Conservation (phyloP, 2,113 vertebrate species). For the Suricata suricatta region DNA sequence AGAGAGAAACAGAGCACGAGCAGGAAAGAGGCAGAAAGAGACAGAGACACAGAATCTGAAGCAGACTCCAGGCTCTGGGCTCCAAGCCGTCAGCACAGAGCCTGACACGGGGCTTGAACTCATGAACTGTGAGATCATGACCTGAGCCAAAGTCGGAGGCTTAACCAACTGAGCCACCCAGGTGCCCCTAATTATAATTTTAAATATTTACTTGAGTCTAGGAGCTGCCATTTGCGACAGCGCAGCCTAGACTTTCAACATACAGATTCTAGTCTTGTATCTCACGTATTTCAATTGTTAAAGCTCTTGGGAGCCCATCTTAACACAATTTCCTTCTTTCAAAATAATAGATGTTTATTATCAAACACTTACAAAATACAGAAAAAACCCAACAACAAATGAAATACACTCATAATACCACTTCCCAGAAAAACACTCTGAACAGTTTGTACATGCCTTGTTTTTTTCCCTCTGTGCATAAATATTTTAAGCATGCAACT, state of each 20-base stretch:
- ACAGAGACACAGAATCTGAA: not conserved
- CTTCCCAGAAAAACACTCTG: not conserved
- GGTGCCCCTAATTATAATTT: not conserved
- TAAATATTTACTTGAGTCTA: not conserved
- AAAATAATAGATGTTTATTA: slow-evolving; percentile 43
- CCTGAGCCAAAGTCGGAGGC: not conserved
- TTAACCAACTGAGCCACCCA: not conserved
- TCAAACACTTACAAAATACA: slow-evolving; percentile 24
- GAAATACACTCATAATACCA: not conserved
- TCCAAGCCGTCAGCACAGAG: not conserved
- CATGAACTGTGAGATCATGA: not conserved
- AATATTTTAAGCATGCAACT: slow-evolving; percentile 70
- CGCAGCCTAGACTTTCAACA: not conserved
- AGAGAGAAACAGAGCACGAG: not conserved
- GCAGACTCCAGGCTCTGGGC: not conserved
- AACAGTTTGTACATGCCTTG: not conserved
- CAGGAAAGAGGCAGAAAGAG: not conserved
- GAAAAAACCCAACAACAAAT: not conserved
- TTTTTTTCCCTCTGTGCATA: not conserved
- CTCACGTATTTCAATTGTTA: not conserved
- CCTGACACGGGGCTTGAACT: not conserved
- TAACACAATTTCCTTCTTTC: not conserved
- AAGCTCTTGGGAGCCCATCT: not conserved
- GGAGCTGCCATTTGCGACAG: not conserved
- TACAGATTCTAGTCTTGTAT: not conserved